These are phyloP conservation scores for Pluvialis apricaria DNA, from an alignment of 2,113 vertebrate species.

Conservation along the genomic window DNA sequence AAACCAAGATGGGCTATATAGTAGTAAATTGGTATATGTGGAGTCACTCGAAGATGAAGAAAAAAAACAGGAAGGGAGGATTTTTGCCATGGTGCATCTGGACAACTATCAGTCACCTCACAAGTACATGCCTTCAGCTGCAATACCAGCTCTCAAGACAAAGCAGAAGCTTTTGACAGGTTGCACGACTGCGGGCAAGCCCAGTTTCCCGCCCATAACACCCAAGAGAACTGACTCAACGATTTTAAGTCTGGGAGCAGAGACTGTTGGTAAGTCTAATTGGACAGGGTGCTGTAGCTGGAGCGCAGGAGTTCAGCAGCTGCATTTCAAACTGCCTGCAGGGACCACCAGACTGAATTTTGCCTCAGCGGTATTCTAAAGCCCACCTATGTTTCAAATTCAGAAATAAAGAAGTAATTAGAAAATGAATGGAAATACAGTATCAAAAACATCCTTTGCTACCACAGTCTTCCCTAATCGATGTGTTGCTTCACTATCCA, in stretches of 20 bases:
- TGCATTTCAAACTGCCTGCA: not conserved
- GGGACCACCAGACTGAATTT: not conserved
- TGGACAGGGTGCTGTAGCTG: not conserved
- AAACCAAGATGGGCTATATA: not conserved
- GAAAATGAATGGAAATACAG: not conserved
- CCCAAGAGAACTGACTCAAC: not conserved
- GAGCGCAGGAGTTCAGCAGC: fast-evolving
- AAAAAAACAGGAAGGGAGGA: not conserved
- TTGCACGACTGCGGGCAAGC: not conserved
- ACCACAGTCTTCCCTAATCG: not conserved
- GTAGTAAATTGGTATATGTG: not conserved
- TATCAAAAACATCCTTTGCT: not conserved
- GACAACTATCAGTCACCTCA: not conserved
- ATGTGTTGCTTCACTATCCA: not conserved
- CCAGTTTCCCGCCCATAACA: not conserved
- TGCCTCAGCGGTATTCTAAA: not conserved
- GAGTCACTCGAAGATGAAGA: not conserved
- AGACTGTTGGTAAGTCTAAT: not conserved
- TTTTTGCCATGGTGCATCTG: not conserved
- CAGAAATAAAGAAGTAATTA: not conserved
- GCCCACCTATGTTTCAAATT: not conserved
- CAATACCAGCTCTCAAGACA: not conserved
- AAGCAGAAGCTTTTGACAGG: not conserved
- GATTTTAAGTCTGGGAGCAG: not conserved
- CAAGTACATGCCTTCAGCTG: not conserved